A percentile compares a stretch with the other conserved stretches of the same genome.
Evolutionary conservation across 1,140 invertebrate species (phyloP).

Genomic region (Choristoneura fumiferana): DNA sequence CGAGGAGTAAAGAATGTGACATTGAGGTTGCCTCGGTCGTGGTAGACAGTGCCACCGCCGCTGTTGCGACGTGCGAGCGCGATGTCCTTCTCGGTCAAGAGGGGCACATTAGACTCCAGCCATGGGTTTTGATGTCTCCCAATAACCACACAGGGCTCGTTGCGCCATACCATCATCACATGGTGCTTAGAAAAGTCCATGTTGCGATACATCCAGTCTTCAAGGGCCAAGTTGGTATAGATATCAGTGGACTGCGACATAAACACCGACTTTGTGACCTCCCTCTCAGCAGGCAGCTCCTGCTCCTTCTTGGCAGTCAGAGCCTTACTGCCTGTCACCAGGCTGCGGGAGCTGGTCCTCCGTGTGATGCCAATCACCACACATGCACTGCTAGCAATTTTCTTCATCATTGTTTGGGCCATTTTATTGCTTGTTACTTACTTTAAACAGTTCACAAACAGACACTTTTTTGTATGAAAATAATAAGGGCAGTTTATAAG

Average conservation of each 20-base stretch:
- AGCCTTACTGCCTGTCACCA: slow-evolving; percentile 44
- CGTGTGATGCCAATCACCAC: slow-evolving; percentile 58
- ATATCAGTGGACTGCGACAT: slow-evolving; percentile 95
- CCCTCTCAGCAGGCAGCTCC: slow-evolving; percentile 59
- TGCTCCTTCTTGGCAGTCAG: slow-evolving; percentile 41
- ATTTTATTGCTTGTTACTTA: slow-evolving; percentile 45
- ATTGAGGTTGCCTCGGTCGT: slow-evolving; percentile 96
- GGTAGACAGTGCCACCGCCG: slow-evolving; percentile 98
- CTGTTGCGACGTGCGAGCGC: slow-evolving; percentile 92
- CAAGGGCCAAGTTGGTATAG: slow-evolving; percentile 94
- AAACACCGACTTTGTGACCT: slow-evolving; percentile 90
- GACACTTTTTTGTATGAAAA: slow-evolving; percentile 74
- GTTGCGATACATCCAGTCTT: slow-evolving; percentile 96
- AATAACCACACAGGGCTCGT: slow-evolving; percentile 95
- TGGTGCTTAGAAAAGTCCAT: slow-evolving; percentile 89
- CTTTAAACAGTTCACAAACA: slow-evolving; percentile 38
- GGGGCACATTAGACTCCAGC: slow-evolving; percentile 90
- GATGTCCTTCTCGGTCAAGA: slow-evolving; percentile 81
- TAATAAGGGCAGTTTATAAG: slow-evolving; percentile 50
- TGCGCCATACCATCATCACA: slow-evolving; percentile 93
- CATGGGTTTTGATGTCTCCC: slow-evolving; percentile 98
- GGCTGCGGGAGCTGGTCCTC: slow-evolving; percentile 53
- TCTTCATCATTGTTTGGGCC: slow-evolving; percentile 71
- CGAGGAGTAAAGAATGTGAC: slow-evolving; percentile 92
- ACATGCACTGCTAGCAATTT: slow-evolving; percentile 55